Evolutionary conservation across 2,888 invertebrate genomes (phyloP).

Genomic region (Thumatha senex): DNA sequence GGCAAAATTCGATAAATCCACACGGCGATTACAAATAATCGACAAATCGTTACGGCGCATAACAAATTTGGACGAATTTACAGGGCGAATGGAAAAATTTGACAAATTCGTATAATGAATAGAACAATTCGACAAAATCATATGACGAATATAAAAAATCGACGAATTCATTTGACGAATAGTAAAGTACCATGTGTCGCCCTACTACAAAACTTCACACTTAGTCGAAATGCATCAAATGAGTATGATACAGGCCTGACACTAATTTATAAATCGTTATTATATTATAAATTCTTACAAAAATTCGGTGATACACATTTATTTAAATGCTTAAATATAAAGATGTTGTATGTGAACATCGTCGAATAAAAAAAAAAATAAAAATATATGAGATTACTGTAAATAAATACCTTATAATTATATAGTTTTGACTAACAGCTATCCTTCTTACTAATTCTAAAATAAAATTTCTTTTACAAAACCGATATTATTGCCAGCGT

Average conservation of each 20-base stretch:
- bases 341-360: constrained; percentile 10
- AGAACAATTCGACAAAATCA: not conserved
- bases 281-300: constrained; percentile 70
- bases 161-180: not conserved
- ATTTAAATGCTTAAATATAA: constrained; percentile 52
- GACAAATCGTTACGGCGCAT: not conserved
- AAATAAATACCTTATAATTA: not conserved
- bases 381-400: not conserved
- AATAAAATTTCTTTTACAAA: not conserved
- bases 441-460: too few species aligned
- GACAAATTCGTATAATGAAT: not conserved
- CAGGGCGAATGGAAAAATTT: not conserved
- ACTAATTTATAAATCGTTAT: constrained; percentile 37
- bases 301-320: constrained; percentile 62
- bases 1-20: not conserved
- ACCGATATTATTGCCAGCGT: not conserved
- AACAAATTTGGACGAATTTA: not conserved
- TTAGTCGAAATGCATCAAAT: constrained; percentile 71
- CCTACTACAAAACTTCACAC: constrained; percentile 28
- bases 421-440: not conserved
- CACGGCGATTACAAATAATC: not conserved
- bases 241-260: constrained; percentile 79
- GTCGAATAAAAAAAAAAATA: not conserved
- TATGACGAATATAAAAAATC: not conserved
- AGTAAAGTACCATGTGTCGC: constrained; percentile 10